Conservation (phyloP, 2,113 vertebrate genomes). For the Nothobranchius furzeri region DNA sequence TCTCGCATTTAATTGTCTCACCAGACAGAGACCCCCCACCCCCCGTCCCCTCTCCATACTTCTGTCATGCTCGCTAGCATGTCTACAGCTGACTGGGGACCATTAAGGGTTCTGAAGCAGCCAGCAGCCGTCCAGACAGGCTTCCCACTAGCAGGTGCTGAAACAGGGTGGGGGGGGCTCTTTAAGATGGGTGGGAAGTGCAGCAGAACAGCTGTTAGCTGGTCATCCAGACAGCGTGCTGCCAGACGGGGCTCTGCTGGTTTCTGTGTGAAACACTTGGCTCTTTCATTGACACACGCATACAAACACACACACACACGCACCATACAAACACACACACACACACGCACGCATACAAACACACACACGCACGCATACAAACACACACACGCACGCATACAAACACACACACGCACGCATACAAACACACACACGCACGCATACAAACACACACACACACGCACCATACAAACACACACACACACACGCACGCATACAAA, state of each 20-base stretch:
- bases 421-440: too few relatives aligned
- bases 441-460: too few relatives aligned
- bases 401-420: too few relatives aligned
- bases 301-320: too few relatives aligned
- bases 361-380: too few relatives aligned
- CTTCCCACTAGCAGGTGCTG: constrained; percentile 75
- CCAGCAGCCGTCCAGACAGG: constrained; percentile 61
- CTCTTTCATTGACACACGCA: constrained; percentile 33
- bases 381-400: too few relatives aligned
- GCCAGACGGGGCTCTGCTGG: constrained; percentile 64
- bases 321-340: too few relatives aligned
- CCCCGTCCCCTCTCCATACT: constrained; percentile 22
- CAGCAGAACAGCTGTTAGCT: constrained; percentile 73
- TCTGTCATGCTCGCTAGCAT: constrained; percentile 35
- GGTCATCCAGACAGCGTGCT: constrained; percentile 43
- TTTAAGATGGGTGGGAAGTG: constrained; percentile 71
- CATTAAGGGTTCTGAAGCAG: constrained; percentile 62
- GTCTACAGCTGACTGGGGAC: constrained; percentile 69
- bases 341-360: too few relatives aligned
- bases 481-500: too few relatives aligned
- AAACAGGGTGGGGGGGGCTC: constrained; percentile 45
- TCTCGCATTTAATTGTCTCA: constrained; percentile 40
- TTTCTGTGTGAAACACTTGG: constrained; percentile 41
- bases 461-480: too few relatives aligned
- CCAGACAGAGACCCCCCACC: constrained; percentile 42